Base-by-base conservation (phyloP, 2,113 vertebrate species). In the Poeciliopsis retropinna region DNA sequence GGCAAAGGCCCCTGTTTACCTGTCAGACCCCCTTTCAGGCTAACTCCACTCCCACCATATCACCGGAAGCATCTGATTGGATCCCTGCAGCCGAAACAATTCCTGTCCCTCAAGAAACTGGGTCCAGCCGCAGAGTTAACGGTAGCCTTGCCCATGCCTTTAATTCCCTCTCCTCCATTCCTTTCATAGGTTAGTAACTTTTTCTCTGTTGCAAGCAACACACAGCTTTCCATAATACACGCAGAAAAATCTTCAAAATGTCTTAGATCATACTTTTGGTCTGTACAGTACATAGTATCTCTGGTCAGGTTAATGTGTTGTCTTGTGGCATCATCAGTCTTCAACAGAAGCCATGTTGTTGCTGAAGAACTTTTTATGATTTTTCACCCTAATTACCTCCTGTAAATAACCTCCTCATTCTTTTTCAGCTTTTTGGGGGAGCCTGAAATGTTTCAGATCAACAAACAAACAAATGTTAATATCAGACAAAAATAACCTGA, bases 121-220 rank as follows among this genome's bases (percentile, higher is more conserved):
- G 67, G 22, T 4, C 74, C 29, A 79, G 14, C 67, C 74, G 85
- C 27, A 11, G 89, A 47, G 84, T 76, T 3, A 94, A 93, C 47
- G 91, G 91, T 73, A 94, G 92, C 1, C 87, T 97, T 86, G 93
- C 95, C 29, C 83, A 96, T 82, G 93, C 94, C 0, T 96, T 95
- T 74, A 96, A 98, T 81, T 97, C 97, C 10, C 88, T 98, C 90
- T 96, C 97, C 0, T 97, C 96, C 47, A 98, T 99, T 75, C 98
- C 98, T 25, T 99, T 96, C 91, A 98, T 98, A 78, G 98, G 98
- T 99, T 88, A 95, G 97, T 89, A 51, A 39, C 30, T 12, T 76
- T 39, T 54, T 60, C 31, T 86, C 66, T 64, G 64, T 65, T 71
- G 64, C 28, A 13, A 22, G 14, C 28, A 19, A 63, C 30, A 19